A percentile compares a stretch with the other conserved stretches of the same genome.
phyloP scores from a whole-genome alignment of 2,797 vertebrate species.

The Poecilia velifera region DNA sequence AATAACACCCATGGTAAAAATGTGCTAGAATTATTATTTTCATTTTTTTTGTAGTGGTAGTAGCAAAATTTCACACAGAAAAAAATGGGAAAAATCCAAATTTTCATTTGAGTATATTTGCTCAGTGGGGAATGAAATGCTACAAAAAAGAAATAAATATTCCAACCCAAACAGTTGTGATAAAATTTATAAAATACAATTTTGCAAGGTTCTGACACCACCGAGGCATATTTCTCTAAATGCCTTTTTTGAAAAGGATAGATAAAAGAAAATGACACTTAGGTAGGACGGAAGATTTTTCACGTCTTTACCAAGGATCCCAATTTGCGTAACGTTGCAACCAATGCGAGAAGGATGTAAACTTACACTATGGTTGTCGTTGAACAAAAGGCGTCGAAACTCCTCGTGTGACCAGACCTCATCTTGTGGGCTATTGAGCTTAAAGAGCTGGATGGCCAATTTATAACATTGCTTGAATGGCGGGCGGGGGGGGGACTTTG shows the following conservation, averaged over 20 bases:
- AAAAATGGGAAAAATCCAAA: neutral
- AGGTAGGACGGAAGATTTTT: neutral
- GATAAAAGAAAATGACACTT: neutral
- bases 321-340: neutral
- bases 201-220: neutral
- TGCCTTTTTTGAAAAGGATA: neutral
- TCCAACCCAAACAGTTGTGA: neutral
- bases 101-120: neutral
- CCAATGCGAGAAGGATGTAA: neutral
- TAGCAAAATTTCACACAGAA: neutral
- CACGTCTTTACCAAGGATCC: neutral
- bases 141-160: neutral
- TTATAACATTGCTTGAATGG: constrained; percentile 73
- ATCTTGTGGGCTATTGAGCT: constrained; percentile 63
- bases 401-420: constrained; percentile 50
- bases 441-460: constrained; percentile 70
- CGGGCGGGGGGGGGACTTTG: constrained; percentile 66
- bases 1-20: neutral
- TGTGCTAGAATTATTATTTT: neutral
- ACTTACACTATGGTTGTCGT: constrained; percentile 40
- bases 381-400: constrained; percentile 56
- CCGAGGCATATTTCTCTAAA: neutral
- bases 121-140: neutral
- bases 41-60: neutral
- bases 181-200: neutral